Percentiles rank a stretch among this genome's conserved stretches.
Conservation (phyloP, 2,113 vertebrate genomes). For the Gopherus evgoodei region DNA sequence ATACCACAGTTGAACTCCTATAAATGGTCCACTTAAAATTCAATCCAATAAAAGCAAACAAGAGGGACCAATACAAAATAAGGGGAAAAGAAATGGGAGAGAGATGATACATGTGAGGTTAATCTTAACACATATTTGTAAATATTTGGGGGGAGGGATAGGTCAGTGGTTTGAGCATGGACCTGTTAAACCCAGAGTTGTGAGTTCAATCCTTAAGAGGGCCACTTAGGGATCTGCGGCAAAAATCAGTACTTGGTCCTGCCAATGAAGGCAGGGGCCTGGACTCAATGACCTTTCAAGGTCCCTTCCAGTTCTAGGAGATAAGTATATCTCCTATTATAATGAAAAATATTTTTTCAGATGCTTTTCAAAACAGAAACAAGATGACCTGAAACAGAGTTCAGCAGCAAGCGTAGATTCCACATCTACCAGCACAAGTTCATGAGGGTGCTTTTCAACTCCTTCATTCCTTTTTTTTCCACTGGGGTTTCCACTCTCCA, state of each 20-base stretch:
- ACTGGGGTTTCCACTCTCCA: not conserved
- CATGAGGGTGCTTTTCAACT: not conserved
- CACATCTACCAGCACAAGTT: not conserved
- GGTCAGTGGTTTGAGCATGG: too few relatives aligned
- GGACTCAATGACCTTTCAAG: too few relatives aligned
- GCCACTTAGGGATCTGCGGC: too few relatives aligned
- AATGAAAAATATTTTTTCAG: not conserved
- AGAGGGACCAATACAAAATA: not conserved
- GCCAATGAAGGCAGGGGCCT: too few relatives aligned
- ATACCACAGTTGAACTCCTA: not conserved
- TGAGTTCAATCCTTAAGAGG: too few relatives aligned
- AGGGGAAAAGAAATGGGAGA: not conserved
- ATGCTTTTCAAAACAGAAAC: not conserved
- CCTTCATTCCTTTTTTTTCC: not conserved
- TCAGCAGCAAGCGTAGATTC: not conserved
- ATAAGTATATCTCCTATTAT: too few relatives aligned
- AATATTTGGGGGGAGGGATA: not conserved
- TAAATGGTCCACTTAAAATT: not conserved
- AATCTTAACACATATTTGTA: accelerated
- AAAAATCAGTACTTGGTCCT: too few relatives aligned
- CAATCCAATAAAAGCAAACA: not conserved
- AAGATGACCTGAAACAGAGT: not conserved
- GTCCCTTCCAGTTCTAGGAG: too few relatives aligned
- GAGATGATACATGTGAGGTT: not conserved
- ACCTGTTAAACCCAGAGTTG: too few relatives aligned